phyloP scores from a whole-genome alignment of 2,113 vertebrate species.

The Thunnus maccoyii region DNA sequence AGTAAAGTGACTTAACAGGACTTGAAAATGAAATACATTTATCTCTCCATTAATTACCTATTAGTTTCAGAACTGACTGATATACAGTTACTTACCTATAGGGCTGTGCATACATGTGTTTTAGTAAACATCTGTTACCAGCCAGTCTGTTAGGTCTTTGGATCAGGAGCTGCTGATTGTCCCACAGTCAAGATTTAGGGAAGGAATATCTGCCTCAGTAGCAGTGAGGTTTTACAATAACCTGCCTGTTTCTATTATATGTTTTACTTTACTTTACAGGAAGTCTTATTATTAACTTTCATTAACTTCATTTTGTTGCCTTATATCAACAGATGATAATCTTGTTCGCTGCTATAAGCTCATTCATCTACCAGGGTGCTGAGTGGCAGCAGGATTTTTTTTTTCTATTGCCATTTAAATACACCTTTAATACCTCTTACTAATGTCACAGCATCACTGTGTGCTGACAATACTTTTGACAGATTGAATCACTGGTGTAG shows the following conservation, averaged over 20 bases:
- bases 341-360: background rate
- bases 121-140: background rate
- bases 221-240: no score
- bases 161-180: background rate
- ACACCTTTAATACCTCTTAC: background rate
- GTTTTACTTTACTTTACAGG: no score
- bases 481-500: background rate
- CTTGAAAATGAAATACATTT: background rate
- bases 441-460: background rate
- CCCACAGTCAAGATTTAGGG: background rate
- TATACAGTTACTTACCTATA: background rate
- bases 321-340: background rate
- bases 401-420: no score
- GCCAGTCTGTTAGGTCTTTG: no score
- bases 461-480: background rate
- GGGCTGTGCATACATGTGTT: background rate
- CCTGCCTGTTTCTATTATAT: no score
- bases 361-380: slow-evolving; percentile 5
- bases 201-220: background rate
- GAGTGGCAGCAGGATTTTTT: background rate
- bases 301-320: no score
- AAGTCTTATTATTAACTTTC: no score
- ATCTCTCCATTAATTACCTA: background rate
- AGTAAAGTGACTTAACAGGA: no score
- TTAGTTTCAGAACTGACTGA: background rate